Base-by-base conservation (phyloP, 1,140 invertebrate genomes). In the Macrobrachium nipponense region DNA sequence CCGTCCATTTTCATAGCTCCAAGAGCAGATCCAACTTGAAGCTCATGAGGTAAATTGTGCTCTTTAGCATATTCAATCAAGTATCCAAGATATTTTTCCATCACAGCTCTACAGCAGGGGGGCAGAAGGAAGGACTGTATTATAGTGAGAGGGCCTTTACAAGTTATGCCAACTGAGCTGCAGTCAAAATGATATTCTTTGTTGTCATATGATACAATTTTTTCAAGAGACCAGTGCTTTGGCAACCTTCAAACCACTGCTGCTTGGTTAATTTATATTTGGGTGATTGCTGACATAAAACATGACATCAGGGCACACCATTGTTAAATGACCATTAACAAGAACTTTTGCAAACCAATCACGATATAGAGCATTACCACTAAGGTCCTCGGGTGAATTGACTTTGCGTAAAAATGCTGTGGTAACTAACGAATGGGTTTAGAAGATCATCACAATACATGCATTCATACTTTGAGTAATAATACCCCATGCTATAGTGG, bases 291-390 rank as follows among this genome's bases (percentile, higher is more conserved):
- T 60, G 59, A 79, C 8, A 27, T 61, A 79, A 60, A 79, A 79
- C 76, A 79, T 79, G 60, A 79, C 76, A 60, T 79, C 76, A n/a
- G 76, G 76, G 60, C 76, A 79, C 58, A 62, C 12, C 76, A 79
- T 62, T 20, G 76, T 18, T 62, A 79, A 60, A 27, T 79, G 76
- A n/a, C 76, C 76, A 18, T 20, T n/a, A 10, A 18, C 12, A 62
- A 58, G 76, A 12, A 79, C 76, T 27, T 79, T 62, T 20, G 76
- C 76, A 17, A 79, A 79, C 76, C 76, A 79, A 58, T 79, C 76
- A 61, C 76, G 76, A 36, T 79, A 79, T 20, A 79, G 2, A 43
- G 76, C 76, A 12, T 44, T 58, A 7, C 76, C 76, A 17, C 20
- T 79, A 0, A 79, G 76, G 8, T 60, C 60, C 3, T n/a, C 60